Base-by-base conservation (phyloP, 2,888 invertebrate genomes). In the Bursaphelenchus okinawaensis region DNA sequence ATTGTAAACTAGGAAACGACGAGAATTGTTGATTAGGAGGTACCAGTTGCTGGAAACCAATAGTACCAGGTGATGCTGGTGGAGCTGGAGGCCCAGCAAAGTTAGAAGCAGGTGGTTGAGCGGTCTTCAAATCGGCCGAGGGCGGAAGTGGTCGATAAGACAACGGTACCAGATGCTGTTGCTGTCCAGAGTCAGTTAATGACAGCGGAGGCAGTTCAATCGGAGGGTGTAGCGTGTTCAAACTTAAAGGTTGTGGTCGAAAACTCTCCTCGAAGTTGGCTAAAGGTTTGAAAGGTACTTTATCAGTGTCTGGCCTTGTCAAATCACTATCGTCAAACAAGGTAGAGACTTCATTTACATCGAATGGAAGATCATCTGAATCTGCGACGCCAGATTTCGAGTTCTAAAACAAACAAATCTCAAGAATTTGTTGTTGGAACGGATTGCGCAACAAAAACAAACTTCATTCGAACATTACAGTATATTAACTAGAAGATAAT, bases 291-390 rank as follows among this genome's bases (percentile, higher is more conserved):
- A 52, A 50, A 9, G 40, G 51, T 16, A 24, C 16, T 16, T 54
- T 1, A 2, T 20, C 22, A 8, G 60, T 19, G n/a, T 31, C 51
- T 8, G 1, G 55, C 24, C 19, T 26, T 54, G 54, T 6, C 23
- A 54, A 24, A 52, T 63, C 62, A 40, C 61, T 58, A 56, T 64
- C 22, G 9, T 64, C 26, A 63, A 52, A 50, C 59, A 63, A 27
- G 60, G 27, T 50, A 28, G 60, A 52, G 50, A 52, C 4, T 52
- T 50, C 52, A 63, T 40, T 27, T 16, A 59, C 60, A 29, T 59
- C 23, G 28, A 59, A 59, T 1, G 60, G 60, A 12, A 59, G 26
- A 40, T 40, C 40, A 4, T 40, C 40, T 40, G n/a, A n/a, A n/a
- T n/a, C n/a, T n/a, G n/a, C n/a, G n/a, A n/a, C n/a, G n/a, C n/a